Percentiles rank a stretch among this genome's conserved stretches.
Conservation (phyloP, 2,113 vertebrate genomes). For the Tragelaphus strepsiceros region DNA sequence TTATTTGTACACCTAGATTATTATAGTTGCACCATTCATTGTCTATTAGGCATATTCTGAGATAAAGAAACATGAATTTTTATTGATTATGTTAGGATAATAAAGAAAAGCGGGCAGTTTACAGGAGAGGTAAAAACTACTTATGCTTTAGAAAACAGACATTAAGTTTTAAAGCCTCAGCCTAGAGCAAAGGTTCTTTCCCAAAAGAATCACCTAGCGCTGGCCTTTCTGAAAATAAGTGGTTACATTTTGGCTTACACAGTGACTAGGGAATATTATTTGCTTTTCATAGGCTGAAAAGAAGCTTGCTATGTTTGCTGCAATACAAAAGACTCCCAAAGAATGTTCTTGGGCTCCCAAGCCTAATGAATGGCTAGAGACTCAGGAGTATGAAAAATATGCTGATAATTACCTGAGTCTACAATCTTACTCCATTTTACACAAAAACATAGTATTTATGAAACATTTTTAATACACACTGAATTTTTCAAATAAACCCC, state of each 20-base stretch:
- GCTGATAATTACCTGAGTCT: neutral
- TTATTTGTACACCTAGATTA: neutral
- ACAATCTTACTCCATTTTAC: neutral
- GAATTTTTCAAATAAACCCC: slow-evolving; percentile 6
- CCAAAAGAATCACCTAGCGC: neutral
- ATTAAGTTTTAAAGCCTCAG: neutral
- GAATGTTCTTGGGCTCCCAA: neutral
- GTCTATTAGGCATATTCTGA: neutral
- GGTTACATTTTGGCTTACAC: neutral
- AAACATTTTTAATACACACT: neutral
- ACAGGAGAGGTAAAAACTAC: neutral
- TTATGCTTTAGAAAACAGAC: neutral
- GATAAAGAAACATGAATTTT: neutral
- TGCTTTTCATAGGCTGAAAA: neutral
- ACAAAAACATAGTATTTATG: neutral
- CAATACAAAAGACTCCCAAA: neutral
- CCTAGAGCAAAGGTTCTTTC: neutral
- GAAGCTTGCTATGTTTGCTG: neutral
- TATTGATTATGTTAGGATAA: neutral
- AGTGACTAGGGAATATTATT: neutral
- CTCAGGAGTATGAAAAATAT: neutral
- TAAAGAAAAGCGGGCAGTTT: neutral
- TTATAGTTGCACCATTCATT: neutral
- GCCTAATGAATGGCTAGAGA: neutral
- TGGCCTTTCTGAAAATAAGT: neutral